Percentiles rank a stretch among this genome's conserved stretches.
phyloP scores from a whole-genome alignment of 2,888 invertebrate genomes.

The Amorpha juglandis region DNA sequence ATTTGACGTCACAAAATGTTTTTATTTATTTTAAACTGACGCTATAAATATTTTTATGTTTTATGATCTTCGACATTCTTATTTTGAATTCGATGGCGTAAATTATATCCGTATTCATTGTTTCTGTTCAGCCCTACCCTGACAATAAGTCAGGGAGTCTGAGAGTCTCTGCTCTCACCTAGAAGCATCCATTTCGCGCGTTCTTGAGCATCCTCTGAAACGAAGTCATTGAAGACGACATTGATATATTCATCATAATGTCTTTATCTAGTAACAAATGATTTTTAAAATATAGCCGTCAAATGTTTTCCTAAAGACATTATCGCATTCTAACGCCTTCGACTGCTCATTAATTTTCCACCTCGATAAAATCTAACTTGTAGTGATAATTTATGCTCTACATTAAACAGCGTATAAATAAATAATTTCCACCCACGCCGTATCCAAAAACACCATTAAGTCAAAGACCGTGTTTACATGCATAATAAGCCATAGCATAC shows the following conservation, averaged over 20 bases:
- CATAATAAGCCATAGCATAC: conserved; percentile 20
- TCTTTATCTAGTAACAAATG: neutral
- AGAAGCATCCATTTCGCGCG: too few relatives aligned
- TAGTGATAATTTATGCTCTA: conserved; percentile 1
- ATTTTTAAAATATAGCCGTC: neutral
- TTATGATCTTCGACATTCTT: too few relatives aligned
- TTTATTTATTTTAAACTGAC: neutral
- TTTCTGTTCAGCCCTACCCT: too few relatives aligned
- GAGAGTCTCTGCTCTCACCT: too few relatives aligned
- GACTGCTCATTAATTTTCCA: neutral
- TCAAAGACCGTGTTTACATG: conserved; percentile 25
- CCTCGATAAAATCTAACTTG: conserved; percentile 7
- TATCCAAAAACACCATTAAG: conserved; percentile 22
- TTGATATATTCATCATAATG: neutral
- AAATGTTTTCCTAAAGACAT: neutral
- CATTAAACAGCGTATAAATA: conserved; percentile 13
- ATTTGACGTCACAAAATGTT: neutral
- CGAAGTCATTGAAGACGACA: too few relatives aligned
- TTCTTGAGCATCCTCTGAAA: too few relatives aligned
- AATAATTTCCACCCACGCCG: conserved; percentile 20
- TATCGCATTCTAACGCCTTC: neutral
- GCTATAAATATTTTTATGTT: too few relatives aligned
- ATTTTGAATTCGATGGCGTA: too few relatives aligned
- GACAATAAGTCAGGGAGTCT: too few relatives aligned
- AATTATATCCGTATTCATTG: too few relatives aligned